Base-by-base conservation (phyloP, 2,888 invertebrate species). In the Sialis fuliginosa region DNA sequence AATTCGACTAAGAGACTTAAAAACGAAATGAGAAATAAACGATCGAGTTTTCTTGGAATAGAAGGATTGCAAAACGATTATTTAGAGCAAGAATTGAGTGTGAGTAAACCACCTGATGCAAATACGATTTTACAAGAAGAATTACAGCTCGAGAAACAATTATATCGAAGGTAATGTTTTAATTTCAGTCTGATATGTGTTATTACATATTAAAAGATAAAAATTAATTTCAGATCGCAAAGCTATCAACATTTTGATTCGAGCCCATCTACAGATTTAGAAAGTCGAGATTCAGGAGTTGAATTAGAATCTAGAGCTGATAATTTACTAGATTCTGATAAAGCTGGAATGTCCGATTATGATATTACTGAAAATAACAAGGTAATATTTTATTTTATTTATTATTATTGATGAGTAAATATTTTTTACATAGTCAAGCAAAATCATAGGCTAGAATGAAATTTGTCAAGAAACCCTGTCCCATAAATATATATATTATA, bases 1-100 rank as follows among this genome's bases (percentile, higher is more conserved):
- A 86, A 84, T 57, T 87, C 87, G 9, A 85, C 88, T 1, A 83
- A 86, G 52, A 74, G 87, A 54, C 86, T 89, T 56, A 87, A 86
- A 57, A 86, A 88, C 58, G 89, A 90, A 60, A 72, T 90, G 45
- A 74, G 86, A 7, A 82, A 81, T 58, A 83, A 89, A 58, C 77
- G 89, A 42, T 81, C 85, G 34, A 87, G 86, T 60, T 90, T 90
- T 62, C 71, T 90, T 39, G 89, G 89, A 42, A 79, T 89, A 58
- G 86, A 88, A 56, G 83, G 81, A 45, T 72, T 77, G 56, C 70
- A 69, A 10, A 76, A 79, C 54, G 78, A 81, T 57, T 80, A 82
- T 53, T 66, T 77, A 44, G 81, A 81, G 58, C 74, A 75, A 40
- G 81, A 82, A 59, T 62, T 83, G 37, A 49, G 51, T 32, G 48